Base-by-base conservation (phyloP, 2,888 invertebrate genomes). In the Heliconius erato region DNA sequence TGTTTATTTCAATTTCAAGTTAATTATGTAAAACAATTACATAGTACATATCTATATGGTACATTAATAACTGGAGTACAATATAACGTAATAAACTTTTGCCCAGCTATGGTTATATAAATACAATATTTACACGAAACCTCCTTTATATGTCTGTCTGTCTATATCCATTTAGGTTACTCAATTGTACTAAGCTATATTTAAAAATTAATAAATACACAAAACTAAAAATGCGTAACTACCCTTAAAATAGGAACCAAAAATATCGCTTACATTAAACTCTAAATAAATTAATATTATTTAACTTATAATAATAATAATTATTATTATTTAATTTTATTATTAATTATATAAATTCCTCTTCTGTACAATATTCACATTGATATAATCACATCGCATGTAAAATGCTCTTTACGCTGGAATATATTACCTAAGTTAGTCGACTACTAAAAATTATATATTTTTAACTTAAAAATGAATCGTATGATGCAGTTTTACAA, bases 231-330 rank as follows among this genome's bases (percentile, higher is more conserved):
- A 94, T 91, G 90, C 91, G 89, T 88, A 89, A 90, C 91, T 89
- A 87, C 91, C 92, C 94, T 94, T 94, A 95, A 90, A 90, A 94
- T 96, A 96, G 95, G 95, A 96, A 96, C 95, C 95, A 95, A 96
- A 95, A 85, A 79, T 83, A 83, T 84, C 71, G 80, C 81, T 85
- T 84, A 82, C 74, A 35, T 72, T 74, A 68, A 81, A 78, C 59
- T 80, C 71, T 91, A 92, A 94, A 95, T 95, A 95, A 95, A 93
- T 95, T 93, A 94, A 91, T 91, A 88, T 86, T 86, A 83, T 85
- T 87, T 87, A 88, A 91, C 90, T 91, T 91, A 72, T 35, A 90
- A 91, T 40, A 11, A 9, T 54, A 7, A 54, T 54, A 54, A 7
- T 54, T 16, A 54, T 54, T 92, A 92, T 91, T 91, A 84, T 79